phyloP scores from a whole-genome alignment of 2,888 invertebrate genomes.

The Archips xylosteana region DNA sequence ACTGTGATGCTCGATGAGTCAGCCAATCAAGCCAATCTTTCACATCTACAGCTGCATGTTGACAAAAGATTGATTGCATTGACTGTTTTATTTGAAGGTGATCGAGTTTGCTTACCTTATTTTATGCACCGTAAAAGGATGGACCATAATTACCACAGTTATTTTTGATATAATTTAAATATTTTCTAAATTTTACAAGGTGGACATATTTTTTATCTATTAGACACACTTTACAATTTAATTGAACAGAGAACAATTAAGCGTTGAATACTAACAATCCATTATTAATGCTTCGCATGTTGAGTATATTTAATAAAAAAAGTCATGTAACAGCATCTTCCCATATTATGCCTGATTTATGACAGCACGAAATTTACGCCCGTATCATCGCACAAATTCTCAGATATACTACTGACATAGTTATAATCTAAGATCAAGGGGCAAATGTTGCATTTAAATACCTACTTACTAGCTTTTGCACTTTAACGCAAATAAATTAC shows the following conservation, averaged over 20 bases:
- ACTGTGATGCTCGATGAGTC: background rate
- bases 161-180: background rate
- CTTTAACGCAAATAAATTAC: background rate
- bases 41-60: background rate
- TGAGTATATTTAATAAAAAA: conserved; percentile 59
- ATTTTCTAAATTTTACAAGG: background rate
- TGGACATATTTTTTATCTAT: too few relatives aligned
- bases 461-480: background rate
- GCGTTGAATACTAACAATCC: conserved; percentile 74
- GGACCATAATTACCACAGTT: background rate
- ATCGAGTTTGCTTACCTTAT: background rate
- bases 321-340: conserved; percentile 45
- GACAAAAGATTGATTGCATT: background rate
- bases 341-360: background rate
- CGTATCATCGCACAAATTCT: background rate
- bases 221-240: too few relatives aligned
- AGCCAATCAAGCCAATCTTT: conserved; percentile 5
- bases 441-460: conserved; percentile 1
- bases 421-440: conserved; percentile 4
- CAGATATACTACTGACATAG: conserved; percentile 19
- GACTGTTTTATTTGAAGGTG: background rate
- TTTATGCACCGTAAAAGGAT: background rate
- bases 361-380: background rate
- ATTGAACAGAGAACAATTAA: conserved; percentile 63
- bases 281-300: conserved; percentile 79